Base-by-base conservation (phyloP, 2,113 vertebrate species). In the Suricata suricatta region DNA sequence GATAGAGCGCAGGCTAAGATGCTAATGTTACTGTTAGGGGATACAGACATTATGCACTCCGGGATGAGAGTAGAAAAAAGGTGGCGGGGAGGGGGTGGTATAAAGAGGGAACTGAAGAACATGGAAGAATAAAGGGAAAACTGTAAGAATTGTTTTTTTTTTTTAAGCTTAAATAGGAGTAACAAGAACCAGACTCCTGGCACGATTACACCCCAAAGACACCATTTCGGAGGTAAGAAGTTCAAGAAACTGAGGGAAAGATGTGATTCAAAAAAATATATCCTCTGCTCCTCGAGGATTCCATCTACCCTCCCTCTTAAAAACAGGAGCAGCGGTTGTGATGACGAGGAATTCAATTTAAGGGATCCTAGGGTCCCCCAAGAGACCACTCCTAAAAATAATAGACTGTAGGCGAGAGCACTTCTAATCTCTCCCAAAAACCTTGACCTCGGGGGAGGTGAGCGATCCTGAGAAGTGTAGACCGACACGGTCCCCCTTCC, bases 241-340 rank as follows among this genome's bases (percentile, higher is more conserved):
- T 96, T 93, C 90, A 93, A 90, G 64, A 95, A 64, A 91, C 72
- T n/a, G 14, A 63, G 81, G 15, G 41, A 76, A 81, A 88, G 38
- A 66, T 10, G 72, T 90, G 77, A 88, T 71, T 92, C n/a, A 3
- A 5, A 66, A 66, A 82, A n/a, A 41, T 29, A 64, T 1, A 63
- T 33, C 11, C 50, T 77, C 71, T 64, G 76, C 50, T 90, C 63
- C 31, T 66, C 88, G 44, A 60, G n/a, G 90, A 13, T 90, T 64
- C 84, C 71, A 90, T 47, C 35, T 41, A 64, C 71, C 54, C 14
- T 63, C 64, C 9, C 44, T 93, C 93, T 81, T 83, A 79, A 69
- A 96, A 60, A 35, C 44, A 31, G 47, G 11, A 77, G 31, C 79
- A 60, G 86, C 15, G 50, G 74, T 68, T 31, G 11, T 19, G 71